Percentiles rank a stretch among this genome's conserved stretches.
These are phyloP conservation scores for Verasper variegatus DNA, from an alignment of 2,113 vertebrate species.

Conservation along the genomic window DNA sequence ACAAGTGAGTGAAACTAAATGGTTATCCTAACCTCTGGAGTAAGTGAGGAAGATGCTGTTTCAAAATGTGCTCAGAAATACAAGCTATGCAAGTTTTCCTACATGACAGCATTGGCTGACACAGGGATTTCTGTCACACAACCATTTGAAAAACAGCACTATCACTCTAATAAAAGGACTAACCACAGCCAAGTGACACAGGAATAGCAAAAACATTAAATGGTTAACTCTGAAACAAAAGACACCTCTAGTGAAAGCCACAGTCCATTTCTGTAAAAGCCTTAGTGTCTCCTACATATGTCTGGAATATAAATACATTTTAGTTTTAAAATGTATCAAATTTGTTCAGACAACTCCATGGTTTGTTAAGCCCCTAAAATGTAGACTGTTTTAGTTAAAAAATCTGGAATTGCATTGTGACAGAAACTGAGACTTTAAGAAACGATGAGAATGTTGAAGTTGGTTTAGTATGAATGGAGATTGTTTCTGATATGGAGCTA, in stretches of 20 bases:
- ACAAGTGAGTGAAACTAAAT: slow-evolving; percentile 70
- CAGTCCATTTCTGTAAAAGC: background rate
- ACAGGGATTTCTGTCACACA: slow-evolving; percentile 17
- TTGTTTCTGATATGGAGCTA: background rate
- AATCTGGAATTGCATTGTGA: too few species aligned
- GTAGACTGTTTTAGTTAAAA: too few species aligned
- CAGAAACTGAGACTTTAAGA: background rate
- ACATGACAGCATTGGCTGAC: slow-evolving; percentile 17
- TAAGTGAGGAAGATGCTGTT: slow-evolving; percentile 39
- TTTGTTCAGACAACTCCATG: background rate
- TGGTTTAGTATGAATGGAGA: background rate
- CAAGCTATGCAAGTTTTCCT: slow-evolving; percentile 51
- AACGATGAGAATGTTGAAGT: background rate
- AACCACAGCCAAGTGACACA: too few species aligned
- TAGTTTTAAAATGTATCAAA: too few species aligned
- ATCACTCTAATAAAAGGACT: background rate
- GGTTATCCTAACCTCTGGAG: slow-evolving; percentile 56
- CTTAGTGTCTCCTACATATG: background rate
- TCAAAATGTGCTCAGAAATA: slow-evolving; percentile 50
- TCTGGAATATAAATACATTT: background rate
- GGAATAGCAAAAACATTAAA: background rate
- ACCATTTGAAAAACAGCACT: background rate
- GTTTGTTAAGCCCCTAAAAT: too few species aligned
- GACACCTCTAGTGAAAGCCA: background rate
- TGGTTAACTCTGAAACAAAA: background rate